These are phyloP conservation scores for Parus major DNA, from an alignment of 2,113 vertebrate genomes.

Conservation along the genomic window DNA sequence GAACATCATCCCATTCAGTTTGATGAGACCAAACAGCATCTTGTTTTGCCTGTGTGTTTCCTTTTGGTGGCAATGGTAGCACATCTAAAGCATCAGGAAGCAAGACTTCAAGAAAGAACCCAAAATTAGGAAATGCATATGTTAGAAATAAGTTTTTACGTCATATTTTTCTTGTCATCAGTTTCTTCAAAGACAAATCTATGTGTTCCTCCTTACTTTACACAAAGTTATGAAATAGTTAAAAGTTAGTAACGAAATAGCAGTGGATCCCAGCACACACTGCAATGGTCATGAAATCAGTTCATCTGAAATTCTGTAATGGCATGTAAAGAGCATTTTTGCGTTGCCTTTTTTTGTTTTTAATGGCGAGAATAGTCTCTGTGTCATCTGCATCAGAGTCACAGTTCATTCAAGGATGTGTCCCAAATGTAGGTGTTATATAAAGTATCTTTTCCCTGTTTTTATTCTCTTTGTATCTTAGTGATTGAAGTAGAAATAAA, in stretches of 20 bases:
- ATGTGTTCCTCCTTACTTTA: background rate
- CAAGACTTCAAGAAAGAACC: background rate
- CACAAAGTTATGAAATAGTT: too few species aligned
- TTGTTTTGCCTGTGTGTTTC: background rate
- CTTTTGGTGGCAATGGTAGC: background rate
- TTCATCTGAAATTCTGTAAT: background rate
- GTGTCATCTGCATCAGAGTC: background rate
- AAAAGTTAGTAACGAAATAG: background rate
- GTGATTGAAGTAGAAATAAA: background rate
- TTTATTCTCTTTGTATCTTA: background rate
- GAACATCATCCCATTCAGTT: background rate
- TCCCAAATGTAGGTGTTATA: background rate
- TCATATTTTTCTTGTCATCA: background rate
- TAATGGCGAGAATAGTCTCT: background rate
- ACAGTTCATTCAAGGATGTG: slow-evolving; percentile 1
- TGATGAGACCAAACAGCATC: background rate
- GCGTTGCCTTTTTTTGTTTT: background rate
- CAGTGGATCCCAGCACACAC: background rate
- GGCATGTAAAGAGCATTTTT: background rate
- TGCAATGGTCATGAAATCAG: background rate
- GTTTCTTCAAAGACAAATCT: background rate
- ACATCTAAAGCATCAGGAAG: background rate
- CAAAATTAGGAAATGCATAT: background rate
- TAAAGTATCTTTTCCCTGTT: background rate
- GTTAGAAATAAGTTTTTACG: background rate